Evolutionary conservation across 2,888 invertebrate species (phyloP).

Genomic region (Agonopterix heracliana): DNA sequence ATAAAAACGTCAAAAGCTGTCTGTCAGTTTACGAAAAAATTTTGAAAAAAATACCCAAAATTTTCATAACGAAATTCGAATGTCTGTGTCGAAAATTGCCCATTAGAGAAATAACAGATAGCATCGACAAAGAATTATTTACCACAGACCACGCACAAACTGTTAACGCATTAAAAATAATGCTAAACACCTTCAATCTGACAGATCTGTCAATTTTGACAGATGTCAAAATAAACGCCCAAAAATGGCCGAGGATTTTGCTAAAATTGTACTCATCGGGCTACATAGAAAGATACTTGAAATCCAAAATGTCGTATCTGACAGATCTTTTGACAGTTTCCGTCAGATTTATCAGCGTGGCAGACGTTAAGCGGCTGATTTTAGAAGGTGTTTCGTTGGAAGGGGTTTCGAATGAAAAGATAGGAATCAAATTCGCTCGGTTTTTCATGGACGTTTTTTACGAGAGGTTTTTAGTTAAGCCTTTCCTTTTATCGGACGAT

Average conservation of each 20-base stretch:
- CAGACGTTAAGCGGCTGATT: constrained; percentile 22
- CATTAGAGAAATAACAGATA: constrained; percentile 22
- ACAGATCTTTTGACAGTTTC: constrained; percentile 30
- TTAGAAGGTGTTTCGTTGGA: constrained; percentile 16
- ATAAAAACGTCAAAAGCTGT: constrained; percentile 18
- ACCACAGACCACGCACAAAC: constrained; percentile 12
- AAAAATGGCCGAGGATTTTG: constrained; percentile 5
- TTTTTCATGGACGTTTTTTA: constrained; percentile 29
- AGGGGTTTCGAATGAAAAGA: constrained; percentile 16
- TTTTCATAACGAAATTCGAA: constrained; percentile 12
- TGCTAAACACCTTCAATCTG: constrained; percentile 18
- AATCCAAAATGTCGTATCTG: constrained; percentile 20
- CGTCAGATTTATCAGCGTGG: constrained; percentile 18
- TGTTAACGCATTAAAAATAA: constrained; percentile 20
- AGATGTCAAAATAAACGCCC: neutral
- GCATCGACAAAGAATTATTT: constrained; percentile 22
- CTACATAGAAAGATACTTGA: neutral
- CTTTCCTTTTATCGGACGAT: constrained; percentile 22
- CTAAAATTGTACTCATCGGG: constrained; percentile 1
- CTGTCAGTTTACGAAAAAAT: constrained; percentile 17
- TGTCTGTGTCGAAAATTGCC: constrained; percentile 21
- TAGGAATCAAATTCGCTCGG: constrained; percentile 23
- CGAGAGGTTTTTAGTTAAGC: constrained; percentile 22
- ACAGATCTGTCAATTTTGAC: constrained; percentile 5
- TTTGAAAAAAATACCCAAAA: constrained; percentile 10